phyloP scores from a whole-genome alignment of 92 coral and sea anemone genomes.

The Galaxea fascicularis region DNA sequence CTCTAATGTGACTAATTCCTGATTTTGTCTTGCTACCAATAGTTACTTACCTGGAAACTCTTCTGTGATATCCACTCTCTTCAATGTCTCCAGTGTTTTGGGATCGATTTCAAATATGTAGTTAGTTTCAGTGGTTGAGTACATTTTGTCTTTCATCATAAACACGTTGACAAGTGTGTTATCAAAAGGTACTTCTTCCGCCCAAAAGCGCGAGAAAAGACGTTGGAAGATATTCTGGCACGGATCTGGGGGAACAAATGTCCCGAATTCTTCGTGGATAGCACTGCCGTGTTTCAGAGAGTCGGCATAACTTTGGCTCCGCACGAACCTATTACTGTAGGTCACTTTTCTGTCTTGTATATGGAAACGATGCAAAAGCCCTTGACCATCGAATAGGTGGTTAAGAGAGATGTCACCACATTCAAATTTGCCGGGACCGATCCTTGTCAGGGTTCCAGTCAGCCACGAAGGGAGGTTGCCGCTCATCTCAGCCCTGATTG shows the following conservation, averaged over 20 bases:
- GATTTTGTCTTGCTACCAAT: too few species aligned
- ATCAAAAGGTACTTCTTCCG: slow-evolving; percentile 45
- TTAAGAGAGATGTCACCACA: slow-evolving; percentile 73
- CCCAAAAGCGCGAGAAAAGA: slow-evolving; percentile 72
- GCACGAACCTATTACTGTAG: slow-evolving; percentile 82
- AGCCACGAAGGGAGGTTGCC: slow-evolving; percentile 87
- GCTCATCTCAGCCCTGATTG: slow-evolving; percentile 60
- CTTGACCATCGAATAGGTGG: slow-evolving; percentile 90
- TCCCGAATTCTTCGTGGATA: slow-evolving; percentile 66
- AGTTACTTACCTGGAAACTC: slow-evolving; percentile 71
- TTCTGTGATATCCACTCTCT: slow-evolving; percentile 51
- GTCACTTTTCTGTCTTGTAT: slow-evolving; percentile 73
- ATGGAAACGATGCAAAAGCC: slow-evolving; percentile 84
- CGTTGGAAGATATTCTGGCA: slow-evolving; percentile 89
- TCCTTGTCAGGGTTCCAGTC: slow-evolving; percentile 78
- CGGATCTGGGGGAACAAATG: slow-evolving; percentile 76
- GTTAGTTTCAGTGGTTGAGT: slow-evolving; percentile 75
- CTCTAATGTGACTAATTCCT: too few species aligned
- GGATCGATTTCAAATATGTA: slow-evolving; percentile 76
- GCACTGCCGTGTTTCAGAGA: slow-evolving; percentile 58
- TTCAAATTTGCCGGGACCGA: slow-evolving; percentile 91
- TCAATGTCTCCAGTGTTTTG: slow-evolving; percentile 63
- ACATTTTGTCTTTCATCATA: slow-evolving; percentile 68
- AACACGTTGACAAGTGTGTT: slow-evolving; percentile 75
- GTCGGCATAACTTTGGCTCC: slow-evolving; percentile 74